Base-by-base conservation (phyloP, 2,888 invertebrate genomes). In the Galeopsomyia nigrocyanea region DNA sequence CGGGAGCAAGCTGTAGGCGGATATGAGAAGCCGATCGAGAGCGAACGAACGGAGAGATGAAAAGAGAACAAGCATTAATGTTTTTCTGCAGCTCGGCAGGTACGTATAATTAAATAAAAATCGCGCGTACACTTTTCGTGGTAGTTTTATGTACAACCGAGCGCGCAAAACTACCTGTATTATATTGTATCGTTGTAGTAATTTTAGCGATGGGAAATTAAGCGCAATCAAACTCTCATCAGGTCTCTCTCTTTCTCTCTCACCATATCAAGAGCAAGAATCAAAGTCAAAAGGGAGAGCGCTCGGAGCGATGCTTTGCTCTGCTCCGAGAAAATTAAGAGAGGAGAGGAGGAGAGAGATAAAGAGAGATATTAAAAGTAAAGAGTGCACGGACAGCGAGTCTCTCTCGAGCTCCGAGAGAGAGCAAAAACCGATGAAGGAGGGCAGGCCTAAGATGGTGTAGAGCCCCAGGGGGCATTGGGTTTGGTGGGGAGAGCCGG, bases 401-500 rank as follows among this genome's bases (percentile, higher is more conserved):
- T 78, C 75, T 76, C 78, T 19, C 77, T 69, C 74, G 73, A 79
- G 79, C 80, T 79, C 79, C 75, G 77, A 26, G 77, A 26, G 17
- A 50, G 50, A 50, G 39, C n/a, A n/a, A 49, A 26, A 47, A 10
- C 39, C 10, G 53, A 62, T 39, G 61, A 68, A 26, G 68, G 55
- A 61, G 55, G 61, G 53, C 64, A 55, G 64, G 21, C 53, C 62
- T 14, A 61, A 67, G 71, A 67, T 67, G 67, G 73, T 50, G 75
- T 68, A 73, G 67, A 50, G 70, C 70, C 70, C 70, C 64, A 65
- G 66, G 61, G 64, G 57, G 56, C 68, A 53, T 21, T 17, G 58
- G 26, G 3, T 22, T 16, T 55, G 75, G 85, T 80, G 82, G 85
- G 85, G 84, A 83, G 80, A 85, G 85, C 86, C 85, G 86, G 86